These are phyloP conservation scores for Acanthopagrus latus DNA, from an alignment of 2,797 vertebrate genomes.

Conservation along the genomic window DNA sequence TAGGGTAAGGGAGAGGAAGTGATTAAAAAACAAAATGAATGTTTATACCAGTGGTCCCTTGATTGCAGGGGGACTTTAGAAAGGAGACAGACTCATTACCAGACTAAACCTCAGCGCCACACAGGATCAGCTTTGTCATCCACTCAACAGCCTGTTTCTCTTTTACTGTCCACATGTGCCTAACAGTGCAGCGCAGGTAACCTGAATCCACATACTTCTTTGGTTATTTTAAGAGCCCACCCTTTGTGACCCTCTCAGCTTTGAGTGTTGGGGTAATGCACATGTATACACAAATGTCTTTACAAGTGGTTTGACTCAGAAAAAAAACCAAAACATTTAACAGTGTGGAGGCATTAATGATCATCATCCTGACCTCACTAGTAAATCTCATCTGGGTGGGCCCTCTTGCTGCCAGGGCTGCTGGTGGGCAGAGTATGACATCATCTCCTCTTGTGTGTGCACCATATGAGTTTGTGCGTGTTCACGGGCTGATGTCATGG, in stretches of 20 bases:
- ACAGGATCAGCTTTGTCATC: conserved; percentile 62
- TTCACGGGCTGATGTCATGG: conserved; percentile 75
- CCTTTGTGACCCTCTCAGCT: conserved; percentile 39
- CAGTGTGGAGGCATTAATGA: conserved; percentile 64
- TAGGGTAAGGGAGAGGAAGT: conserved; percentile 63
- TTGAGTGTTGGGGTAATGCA: conserved; percentile 53
- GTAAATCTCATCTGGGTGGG: conserved; percentile 75
- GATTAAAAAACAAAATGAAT: conserved; percentile 69
- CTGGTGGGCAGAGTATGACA: conserved; percentile 70
- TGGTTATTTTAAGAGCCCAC: conserved; percentile 65
- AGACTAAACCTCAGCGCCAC: conserved; percentile 74
- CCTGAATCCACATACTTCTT: conserved; percentile 52
- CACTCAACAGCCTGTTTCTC: conserved; percentile 48
- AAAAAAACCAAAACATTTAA: conserved; percentile 43
- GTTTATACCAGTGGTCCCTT: conserved; percentile 70
- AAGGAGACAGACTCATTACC: conserved; percentile 71
- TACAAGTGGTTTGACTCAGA: conserved; percentile 43
- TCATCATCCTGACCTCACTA: conserved; percentile 68
- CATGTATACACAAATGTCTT: conserved; percentile 40
- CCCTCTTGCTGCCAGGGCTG: conserved; percentile 55
- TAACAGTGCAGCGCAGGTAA: conserved; percentile 52
- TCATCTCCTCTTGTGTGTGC: conserved; percentile 65
- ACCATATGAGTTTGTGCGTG: conserved; percentile 63
- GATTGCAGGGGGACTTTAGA: conserved; percentile 73
- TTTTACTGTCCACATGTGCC: conserved; percentile 36